Evolutionary conservation across 2,797 vertebrate species (phyloP).

Genomic region (Siniperca scherzeri): DNA sequence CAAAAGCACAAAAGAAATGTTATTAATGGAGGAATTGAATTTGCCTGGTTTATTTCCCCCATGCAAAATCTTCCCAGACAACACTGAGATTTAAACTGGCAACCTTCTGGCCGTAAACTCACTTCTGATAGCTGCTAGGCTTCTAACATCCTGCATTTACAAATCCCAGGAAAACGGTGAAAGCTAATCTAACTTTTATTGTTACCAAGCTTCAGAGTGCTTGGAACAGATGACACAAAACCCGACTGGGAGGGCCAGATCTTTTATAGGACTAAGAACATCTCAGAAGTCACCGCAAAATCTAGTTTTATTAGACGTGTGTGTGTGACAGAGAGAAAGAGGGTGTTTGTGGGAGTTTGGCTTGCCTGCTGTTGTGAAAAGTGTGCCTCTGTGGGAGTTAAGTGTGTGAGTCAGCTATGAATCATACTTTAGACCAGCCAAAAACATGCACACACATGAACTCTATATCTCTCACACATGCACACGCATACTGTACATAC

Average conservation of each 20-base stretch:
- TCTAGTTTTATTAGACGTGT: slow-evolving; percentile 60
- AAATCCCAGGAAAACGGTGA: slow-evolving; percentile 45
- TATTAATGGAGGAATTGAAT: not conserved
- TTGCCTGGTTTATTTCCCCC: slow-evolving; percentile 3
- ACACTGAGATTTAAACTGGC: slow-evolving; percentile 35
- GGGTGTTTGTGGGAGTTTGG: slow-evolving; percentile 84
- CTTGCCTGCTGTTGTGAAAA: slow-evolving; percentile 84
- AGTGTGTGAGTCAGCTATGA: slow-evolving; percentile 87
- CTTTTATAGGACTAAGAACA: slow-evolving; percentile 69
- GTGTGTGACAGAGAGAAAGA: slow-evolving; percentile 58
- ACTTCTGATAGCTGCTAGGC: slow-evolving; percentile 2
- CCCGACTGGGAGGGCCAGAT: slow-evolving; percentile 54
- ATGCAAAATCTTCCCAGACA: slow-evolving; percentile 13
- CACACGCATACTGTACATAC: slow-evolving; percentile 38
- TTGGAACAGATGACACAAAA: slow-evolving; percentile 68
- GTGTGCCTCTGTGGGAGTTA: slow-evolving; percentile 86
- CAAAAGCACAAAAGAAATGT: not conserved
- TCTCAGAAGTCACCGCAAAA: slow-evolving; percentile 69
- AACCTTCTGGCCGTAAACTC: slow-evolving; percentile 23
- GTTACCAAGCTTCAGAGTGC: slow-evolving; percentile 49
- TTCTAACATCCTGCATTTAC: slow-evolving; percentile 30
- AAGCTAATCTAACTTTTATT: slow-evolving; percentile 58
- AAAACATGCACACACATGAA: slow-evolving; percentile 58
- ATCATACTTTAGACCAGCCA: slow-evolving; percentile 78
- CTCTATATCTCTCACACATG: slow-evolving; percentile 14